Conservation (phyloP, 2,113 vertebrate species). For the Phoenicopterus ruber region DNA sequence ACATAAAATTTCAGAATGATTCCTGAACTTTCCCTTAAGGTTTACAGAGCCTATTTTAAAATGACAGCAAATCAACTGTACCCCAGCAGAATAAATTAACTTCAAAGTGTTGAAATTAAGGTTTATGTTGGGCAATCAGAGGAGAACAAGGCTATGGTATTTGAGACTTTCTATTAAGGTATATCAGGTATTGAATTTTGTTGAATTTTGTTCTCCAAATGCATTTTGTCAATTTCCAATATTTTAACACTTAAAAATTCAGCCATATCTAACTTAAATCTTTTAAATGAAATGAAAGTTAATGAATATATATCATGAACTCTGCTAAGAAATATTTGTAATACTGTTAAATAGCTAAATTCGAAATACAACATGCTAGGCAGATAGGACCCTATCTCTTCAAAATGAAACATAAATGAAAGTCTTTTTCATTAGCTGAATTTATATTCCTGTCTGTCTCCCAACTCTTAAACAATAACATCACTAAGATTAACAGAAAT, state of each 20-base stretch:
- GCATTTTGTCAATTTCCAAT: not conserved
- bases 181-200: not conserved
- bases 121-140: not conserved
- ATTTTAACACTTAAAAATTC: not conserved
- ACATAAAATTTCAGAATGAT: not conserved
- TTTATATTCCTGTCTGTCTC: not conserved
- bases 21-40: not conserved
- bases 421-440: not conserved
- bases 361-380: not conserved
- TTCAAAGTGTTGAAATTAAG: slow-evolving; percentile 38
- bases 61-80: not conserved
- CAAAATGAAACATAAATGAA: not conserved
- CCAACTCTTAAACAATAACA: not conserved
- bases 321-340: not conserved
- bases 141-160: not conserved
- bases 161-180: not conserved
- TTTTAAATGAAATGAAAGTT: not conserved
- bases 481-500: not conserved
- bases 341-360: not conserved
- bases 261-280: not conserved
- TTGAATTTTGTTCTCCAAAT: not conserved
- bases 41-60: slow-evolving; percentile 27
- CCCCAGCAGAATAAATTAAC: not conserved
- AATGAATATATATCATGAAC: not conserved
- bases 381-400: not conserved